These are phyloP conservation scores for Cinclus cinclus DNA, from an alignment of 2,113 vertebrate species.

Conservation along the genomic window DNA sequence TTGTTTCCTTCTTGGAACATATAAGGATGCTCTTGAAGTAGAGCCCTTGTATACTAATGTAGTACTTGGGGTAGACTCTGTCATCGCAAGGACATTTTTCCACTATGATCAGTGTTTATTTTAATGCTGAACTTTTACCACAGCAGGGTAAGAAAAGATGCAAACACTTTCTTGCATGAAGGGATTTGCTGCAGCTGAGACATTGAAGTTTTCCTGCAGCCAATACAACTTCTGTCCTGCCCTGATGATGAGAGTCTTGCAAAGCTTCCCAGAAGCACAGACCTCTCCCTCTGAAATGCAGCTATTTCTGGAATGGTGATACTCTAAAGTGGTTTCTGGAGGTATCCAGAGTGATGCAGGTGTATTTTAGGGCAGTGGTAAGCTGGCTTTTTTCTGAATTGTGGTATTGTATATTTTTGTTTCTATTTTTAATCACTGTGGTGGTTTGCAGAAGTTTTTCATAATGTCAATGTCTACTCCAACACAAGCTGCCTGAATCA, in stretches of 20 bases:
- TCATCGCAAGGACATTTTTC: background rate
- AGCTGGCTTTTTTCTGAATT: background rate
- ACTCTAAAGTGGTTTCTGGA: background rate
- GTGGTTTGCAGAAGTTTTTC: background rate
- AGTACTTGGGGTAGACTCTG: background rate
- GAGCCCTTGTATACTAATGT: background rate
- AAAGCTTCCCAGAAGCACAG: constrained; percentile 1
- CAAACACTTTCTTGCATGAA: background rate
- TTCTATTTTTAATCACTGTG: constrained; percentile 25
- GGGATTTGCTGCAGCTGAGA: background rate
- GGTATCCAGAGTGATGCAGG: background rate
- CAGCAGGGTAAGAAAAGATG: background rate
- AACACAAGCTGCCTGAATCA: background rate
- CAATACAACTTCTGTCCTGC: background rate
- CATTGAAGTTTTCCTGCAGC: background rate
- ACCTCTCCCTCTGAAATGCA: background rate
- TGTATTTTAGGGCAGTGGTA: constrained; percentile 23
- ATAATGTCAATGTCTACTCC: background rate
- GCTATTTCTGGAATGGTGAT: background rate
- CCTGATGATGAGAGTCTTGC: background rate
- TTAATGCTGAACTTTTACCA: background rate
- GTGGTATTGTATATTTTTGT: background rate
- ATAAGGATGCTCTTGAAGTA: background rate
- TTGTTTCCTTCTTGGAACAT: background rate
- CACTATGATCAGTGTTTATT: background rate